Percentiles rank a stretch among this genome's conserved stretches.
phyloP scores from a whole-genome alignment of 2,888 invertebrate species.

The Operophtera brumata region DNA sequence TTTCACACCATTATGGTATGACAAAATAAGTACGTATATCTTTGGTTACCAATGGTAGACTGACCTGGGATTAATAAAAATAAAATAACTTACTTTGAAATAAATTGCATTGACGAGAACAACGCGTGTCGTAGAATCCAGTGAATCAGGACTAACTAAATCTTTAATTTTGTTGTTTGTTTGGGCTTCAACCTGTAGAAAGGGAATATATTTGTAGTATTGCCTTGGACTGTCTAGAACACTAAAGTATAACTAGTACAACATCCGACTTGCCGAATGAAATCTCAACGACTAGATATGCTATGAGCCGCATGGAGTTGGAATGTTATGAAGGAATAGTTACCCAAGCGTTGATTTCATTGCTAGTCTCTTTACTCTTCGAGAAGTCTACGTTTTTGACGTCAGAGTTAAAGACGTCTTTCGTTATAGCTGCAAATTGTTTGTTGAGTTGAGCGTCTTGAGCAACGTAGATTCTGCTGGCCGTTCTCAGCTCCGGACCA shows the following conservation, averaged over 20 bases:
- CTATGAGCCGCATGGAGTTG: no score
- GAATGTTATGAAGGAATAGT: conserved; percentile 4
- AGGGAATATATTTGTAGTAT: background rate
- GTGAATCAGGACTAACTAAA: conserved; percentile 80
- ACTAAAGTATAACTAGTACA: no score
- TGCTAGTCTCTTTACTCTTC: conserved; percentile 61
- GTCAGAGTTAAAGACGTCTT: conserved; percentile 81
- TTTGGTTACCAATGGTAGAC: no score
- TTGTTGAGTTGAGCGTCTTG: conserved; percentile 69
- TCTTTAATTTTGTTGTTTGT: conserved; percentile 68
- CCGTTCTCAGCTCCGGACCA: conserved; percentile 81
- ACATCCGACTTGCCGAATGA: no score
- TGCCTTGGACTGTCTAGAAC: background rate
- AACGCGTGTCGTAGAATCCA: conserved; percentile 79
- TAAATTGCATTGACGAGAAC: conserved; percentile 92
- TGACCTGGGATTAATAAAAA: background rate
- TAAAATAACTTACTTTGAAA: conserved; percentile 82
- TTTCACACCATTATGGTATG: no score
- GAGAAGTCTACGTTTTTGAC: conserved; percentile 83
- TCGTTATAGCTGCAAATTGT: conserved; percentile 77
- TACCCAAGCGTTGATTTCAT: conserved; percentile 89
- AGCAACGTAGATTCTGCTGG: conserved; percentile 85
- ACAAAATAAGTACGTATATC: no score
- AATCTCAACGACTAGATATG: no score
- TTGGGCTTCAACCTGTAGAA: conserved; percentile 63